Base-by-base conservation (phyloP, 2,797 vertebrate genomes). In the Psittacula echo region DNA sequence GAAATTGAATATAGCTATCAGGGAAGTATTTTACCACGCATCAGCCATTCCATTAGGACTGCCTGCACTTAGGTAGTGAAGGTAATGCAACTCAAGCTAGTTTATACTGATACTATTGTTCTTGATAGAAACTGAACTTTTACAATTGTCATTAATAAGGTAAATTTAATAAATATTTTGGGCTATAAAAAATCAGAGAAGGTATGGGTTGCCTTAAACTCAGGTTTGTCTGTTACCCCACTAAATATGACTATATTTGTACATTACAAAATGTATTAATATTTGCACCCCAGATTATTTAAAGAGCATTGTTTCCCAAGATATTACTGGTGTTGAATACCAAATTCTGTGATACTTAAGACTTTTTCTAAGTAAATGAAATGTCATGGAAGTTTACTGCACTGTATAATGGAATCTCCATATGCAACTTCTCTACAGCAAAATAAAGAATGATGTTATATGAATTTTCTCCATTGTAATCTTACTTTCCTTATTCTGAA, bases 381-480 rank as follows among this genome's bases (percentile, higher is more conserved):
- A 87, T 54, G 51, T 92, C 72, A 85, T 32, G 44, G 22, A 87
- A 94, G 92, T 87, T 87, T 93, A 77, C 77, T 85, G 44, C 62
- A 16, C 53, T 92, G 7, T 66, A 60, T 62, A 86, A 88, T 19
- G 3, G 24, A 85, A 60, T 58, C 72, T 92, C 81, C 41, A 50
- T 39, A 77, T 50, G 61, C 39, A 83, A 7, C 21, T 85, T 68
- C 54, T 90, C 32, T 84, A 34, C 50, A 85, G 41, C 2, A 1
- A 91, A 94, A 90, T 78, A 87, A 87, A 92, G 26, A 72, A 58
- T 45, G n/a, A 8, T 4, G 6, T 11, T 77, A 19, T 53, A 75
- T 44, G 42, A 85, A 66, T 89, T 87, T 91, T 81, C 37, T 68
- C 47, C n/a, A 30, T 7, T 84, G 23, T 67, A 78, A 68, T 87